Evolutionary conservation across 2,888 invertebrate genomes (phyloP).

Genomic region (Acanthosepion pharaonis): DNA sequence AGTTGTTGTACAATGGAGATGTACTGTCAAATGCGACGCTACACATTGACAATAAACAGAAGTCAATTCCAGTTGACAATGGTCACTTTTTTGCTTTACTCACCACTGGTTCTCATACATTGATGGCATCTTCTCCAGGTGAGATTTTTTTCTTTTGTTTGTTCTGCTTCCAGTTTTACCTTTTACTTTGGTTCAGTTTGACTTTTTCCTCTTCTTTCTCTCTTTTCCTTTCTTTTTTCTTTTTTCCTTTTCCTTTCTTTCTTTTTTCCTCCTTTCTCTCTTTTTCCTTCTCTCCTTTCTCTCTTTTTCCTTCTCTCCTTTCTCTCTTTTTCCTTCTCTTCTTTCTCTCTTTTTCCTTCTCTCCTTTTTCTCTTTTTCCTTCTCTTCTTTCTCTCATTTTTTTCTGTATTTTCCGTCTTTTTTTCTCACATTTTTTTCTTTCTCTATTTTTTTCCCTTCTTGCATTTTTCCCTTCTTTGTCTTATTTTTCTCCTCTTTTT

Average conservation of each 20-base stretch:
- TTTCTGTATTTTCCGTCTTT: too few species aligned
- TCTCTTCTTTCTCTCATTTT: not conserved
- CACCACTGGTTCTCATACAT: constrained; percentile 62
- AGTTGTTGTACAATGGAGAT: constrained; percentile 56
- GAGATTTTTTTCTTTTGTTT: not conserved
- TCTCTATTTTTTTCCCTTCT: not conserved
- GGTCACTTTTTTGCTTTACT: constrained; percentile 64
- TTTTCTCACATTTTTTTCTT: not conserved
- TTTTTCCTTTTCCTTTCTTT: rapidly evolving
- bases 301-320: not conserved
- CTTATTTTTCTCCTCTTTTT: too few species aligned
- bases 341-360: not conserved
- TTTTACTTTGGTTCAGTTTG: too few species aligned
- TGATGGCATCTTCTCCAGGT: constrained; percentile 67
- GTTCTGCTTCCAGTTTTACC: too few species aligned
- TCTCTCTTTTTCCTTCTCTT: not conserved
- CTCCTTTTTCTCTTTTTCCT: not conserved
- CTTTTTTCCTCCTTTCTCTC: not conserved
- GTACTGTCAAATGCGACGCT: constrained; percentile 56
- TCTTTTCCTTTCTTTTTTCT: not conserved
- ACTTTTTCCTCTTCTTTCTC: too few species aligned
- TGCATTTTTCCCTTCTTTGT: not conserved
- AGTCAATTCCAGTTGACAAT: constrained; percentile 51
- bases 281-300: not conserved
- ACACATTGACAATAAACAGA: constrained; percentile 60